These are phyloP conservation scores for Murina feae DNA, from an alignment of 2,113 vertebrate species.

Conservation along the genomic window DNA sequence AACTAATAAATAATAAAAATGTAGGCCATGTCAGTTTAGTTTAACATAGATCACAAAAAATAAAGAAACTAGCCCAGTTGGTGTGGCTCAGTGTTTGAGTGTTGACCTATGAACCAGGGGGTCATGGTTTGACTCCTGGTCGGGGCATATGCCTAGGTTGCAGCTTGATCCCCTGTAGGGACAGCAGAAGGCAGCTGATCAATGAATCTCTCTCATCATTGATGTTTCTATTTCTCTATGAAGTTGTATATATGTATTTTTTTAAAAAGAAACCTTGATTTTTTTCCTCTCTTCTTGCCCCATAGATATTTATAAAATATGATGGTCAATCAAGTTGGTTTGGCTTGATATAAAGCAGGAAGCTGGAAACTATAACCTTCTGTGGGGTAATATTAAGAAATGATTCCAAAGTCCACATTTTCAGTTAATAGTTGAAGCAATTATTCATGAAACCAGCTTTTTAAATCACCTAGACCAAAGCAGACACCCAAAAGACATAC, in stretches of 20 bases:
- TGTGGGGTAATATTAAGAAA: background rate
- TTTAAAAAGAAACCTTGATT: background rate
- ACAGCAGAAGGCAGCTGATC: too few relatives aligned
- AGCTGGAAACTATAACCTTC: background rate
- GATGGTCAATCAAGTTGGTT: background rate
- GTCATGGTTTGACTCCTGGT: too few relatives aligned
- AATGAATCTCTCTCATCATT: too few relatives aligned
- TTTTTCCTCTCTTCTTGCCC: background rate
- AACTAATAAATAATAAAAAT: slow-evolving; percentile 19
- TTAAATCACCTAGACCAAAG: slow-evolving; percentile 1
- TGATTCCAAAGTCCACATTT: slow-evolving; percentile 28
- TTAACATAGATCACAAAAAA: background rate
- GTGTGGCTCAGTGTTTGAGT: too few relatives aligned
- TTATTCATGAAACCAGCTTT: slow-evolving; percentile 14
- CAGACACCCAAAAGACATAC: background rate
- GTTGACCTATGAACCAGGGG: too few relatives aligned
- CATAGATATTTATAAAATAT: background rate
- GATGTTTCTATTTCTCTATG: too few relatives aligned
- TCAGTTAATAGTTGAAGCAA: slow-evolving; percentile 46
- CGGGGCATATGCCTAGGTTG: too few relatives aligned
- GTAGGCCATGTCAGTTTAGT: background rate
- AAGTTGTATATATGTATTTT: too few relatives aligned
- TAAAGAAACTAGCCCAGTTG: too few relatives aligned
- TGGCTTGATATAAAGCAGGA: background rate
- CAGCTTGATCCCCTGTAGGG: too few relatives aligned